Evolutionary conservation across 1,140 invertebrate species (phyloP), one percentile per base, ranked within the genome.

Genomic region (Homalodisca vitripennis): DNA sequence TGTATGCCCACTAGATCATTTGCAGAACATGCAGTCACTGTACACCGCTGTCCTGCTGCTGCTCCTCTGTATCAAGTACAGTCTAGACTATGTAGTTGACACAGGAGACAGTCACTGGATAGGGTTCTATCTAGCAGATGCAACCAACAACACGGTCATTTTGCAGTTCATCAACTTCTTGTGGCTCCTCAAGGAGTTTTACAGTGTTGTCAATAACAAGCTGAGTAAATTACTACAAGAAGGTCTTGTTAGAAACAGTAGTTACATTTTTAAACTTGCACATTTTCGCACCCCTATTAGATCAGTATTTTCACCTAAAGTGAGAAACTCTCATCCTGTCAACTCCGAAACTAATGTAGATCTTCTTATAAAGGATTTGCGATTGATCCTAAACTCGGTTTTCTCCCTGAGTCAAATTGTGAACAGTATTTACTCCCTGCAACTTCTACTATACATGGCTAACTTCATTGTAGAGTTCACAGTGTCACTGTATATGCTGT

Each of bases 401-500:
- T 60, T 3, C n/a, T 29, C 29, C 6, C 27, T 60, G 14, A 60
- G 55, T n/a, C 14, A 24, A 24, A 22, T 60, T 13, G 22, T 60
- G 6, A 60, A 60, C n/a, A 30, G 26, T 60, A 13, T 60, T 27
- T 60, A 22, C 55, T 60, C 55, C 2, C 24, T 60, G n/a, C 55
- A 60, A 30, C 26, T 60, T 2, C n/a, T 60, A 26, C n/a, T 60
- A 3, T 27, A 60, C 27, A 6, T 60, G 22, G 55, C 55, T 27
- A 60, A 60, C 26, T 60, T 60, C n/a, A 24, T 60, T 26, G 29
- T 60, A 3, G 55, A 60, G n/a, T 27, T 60, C 22, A 60, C 55
- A 60, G 55, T 60, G 3, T 60, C 55, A 60, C 26, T 60, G 22
- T 60, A 60, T 26, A 26, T 60, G 26, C 55, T 60, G 22, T 60